phyloP scores from a whole-genome alignment of 2,113 vertebrate genomes.

The Pristiophorus japonicus region DNA sequence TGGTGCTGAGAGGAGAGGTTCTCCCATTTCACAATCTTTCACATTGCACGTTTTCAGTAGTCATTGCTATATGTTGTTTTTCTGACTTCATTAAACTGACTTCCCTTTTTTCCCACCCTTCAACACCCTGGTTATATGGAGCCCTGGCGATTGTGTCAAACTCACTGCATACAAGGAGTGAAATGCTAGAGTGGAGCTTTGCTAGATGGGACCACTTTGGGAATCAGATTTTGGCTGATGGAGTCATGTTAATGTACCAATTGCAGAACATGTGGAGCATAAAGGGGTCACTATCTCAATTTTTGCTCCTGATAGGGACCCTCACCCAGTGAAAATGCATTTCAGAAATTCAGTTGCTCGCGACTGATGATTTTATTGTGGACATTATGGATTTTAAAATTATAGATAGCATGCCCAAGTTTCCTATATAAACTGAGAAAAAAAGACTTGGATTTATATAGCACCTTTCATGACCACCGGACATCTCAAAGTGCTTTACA shows the following conservation, averaged over 20 bases:
- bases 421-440: neutral
- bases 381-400: neutral
- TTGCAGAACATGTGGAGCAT: neutral
- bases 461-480: no score
- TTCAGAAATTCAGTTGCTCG: neutral
- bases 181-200: neutral
- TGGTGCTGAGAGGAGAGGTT: neutral
- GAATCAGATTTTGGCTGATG: neutral
- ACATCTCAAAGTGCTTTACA: no score
- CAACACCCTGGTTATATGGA: neutral
- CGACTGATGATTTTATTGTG: neutral
- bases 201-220: neutral
- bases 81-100: neutral
- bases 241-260: neutral
- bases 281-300: no score
- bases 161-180: neutral
- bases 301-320: neutral
- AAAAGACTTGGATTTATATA: no score
- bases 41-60: neutral
- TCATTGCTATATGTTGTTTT: neutral
- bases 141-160: neutral
- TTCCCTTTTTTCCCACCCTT: neutral
- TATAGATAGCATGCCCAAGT: neutral
- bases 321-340: neutral
- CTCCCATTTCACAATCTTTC: neutral